phyloP scores from a whole-genome alignment of 92 coral and sea anemone species.

The Siderastrea siderea region DNA sequence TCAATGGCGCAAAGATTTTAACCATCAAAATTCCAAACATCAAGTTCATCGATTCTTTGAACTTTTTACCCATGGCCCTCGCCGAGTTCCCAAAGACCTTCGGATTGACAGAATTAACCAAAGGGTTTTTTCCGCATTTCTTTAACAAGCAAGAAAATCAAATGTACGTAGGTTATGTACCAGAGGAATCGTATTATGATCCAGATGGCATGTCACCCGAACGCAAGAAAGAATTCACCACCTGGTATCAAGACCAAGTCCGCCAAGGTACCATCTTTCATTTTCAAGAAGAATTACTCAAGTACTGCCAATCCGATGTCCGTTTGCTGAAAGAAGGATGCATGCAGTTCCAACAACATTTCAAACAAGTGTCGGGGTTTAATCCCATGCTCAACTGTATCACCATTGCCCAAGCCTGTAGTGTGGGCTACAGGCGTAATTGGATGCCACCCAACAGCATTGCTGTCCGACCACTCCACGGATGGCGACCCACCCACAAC shows the following conservation, averaged over 20 bases:
- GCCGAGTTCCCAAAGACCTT: conserved; percentile 19
- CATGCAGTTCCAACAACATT: not conserved
- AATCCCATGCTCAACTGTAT: not conserved
- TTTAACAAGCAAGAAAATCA: conserved; percentile 18
- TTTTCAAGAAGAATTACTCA: not conserved
- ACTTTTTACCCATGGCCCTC: conserved; percentile 30
- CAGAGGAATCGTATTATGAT: conserved; percentile 21
- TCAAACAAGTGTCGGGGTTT: not conserved
- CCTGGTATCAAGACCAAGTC: conserved; percentile 8
- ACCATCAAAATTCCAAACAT: not conserved
- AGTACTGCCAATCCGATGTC: too few relatives aligned
- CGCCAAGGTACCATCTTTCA: not conserved
- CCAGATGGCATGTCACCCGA: conserved; percentile 23
- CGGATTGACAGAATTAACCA: conserved; percentile 14
- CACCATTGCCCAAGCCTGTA: not conserved
- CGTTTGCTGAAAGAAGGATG: not conserved
- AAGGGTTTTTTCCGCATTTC: conserved; percentile 50
- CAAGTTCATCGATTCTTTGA: conserved; percentile 35
- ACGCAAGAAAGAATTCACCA: conserved; percentile 12
- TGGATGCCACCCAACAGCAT: not conserved
- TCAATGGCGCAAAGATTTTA: conserved; percentile 36
- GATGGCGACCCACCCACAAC: not conserved
- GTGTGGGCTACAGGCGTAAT: not conserved
- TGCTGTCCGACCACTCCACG: not conserved
- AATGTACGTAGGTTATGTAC: too few relatives aligned